Conservation (phyloP, 2,113 vertebrate genomes). For the Trinectes maculatus region DNA sequence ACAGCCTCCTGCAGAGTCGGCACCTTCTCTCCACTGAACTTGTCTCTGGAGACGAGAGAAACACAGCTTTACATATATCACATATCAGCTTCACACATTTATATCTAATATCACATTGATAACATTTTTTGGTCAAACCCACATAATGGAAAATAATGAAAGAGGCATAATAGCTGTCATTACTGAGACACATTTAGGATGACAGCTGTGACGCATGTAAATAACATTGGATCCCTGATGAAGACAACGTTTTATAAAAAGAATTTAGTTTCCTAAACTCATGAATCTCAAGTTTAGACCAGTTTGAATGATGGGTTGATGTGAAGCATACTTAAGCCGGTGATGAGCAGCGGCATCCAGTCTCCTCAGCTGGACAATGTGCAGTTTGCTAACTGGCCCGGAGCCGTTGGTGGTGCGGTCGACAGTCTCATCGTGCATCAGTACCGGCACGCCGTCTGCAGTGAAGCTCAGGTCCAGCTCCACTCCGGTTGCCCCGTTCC, state of each 20-base stretch:
- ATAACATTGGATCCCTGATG: neutral
- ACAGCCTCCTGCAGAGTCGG: slow-evolving; percentile 92
- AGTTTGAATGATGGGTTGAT: neutral
- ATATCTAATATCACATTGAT: neutral
- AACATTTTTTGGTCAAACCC: too few species aligned
- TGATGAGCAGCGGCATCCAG: slow-evolving; percentile 90
- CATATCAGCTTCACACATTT: neutral
- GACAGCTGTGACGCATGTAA: neutral
- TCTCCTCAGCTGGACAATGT: slow-evolving; percentile 85
- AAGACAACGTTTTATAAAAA: neutral
- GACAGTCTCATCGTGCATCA: slow-evolving; percentile 94
- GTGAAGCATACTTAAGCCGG: slow-evolving; percentile 81
- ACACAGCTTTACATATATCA: neutral
- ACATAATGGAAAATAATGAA: too few species aligned
- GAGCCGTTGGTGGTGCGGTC: slow-evolving; percentile 93
- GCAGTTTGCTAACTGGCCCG: slow-evolving; percentile 85
- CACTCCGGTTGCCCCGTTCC: slow-evolving; percentile 90
- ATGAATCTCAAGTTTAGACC: neutral
- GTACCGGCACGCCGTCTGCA: slow-evolving; percentile 87
- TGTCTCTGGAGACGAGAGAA: slow-evolving; percentile 74
- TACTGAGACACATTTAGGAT: too few species aligned
- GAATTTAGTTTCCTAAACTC: too few species aligned
- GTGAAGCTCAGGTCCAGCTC: slow-evolving; percentile 94
- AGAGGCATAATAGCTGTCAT: too few species aligned
- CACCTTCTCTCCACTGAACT: slow-evolving; percentile 87